These are phyloP conservation scores for Glandiceps talaboti DNA, from an alignment of 53 echinoderm and acorn worm genomes.

Conservation along the genomic window DNA sequence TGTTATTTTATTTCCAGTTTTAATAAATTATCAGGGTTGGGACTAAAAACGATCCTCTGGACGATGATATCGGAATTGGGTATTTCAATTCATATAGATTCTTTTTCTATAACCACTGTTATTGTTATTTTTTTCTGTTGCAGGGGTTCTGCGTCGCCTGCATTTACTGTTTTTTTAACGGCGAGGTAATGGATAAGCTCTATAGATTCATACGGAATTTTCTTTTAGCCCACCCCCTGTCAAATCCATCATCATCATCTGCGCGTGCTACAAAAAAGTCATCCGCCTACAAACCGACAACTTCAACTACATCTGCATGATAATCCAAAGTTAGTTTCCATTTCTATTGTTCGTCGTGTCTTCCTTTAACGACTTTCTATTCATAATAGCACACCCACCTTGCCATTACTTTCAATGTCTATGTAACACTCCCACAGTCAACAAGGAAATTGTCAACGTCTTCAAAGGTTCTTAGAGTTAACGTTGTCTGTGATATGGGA, in stretches of 20 bases:
- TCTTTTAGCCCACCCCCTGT: constrained; percentile 61
- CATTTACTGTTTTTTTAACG: constrained; percentile 99
- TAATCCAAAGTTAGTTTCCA: neutral
- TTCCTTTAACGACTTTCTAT: neutral
- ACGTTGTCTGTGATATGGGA: no score
- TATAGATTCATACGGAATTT: constrained; percentile 83
- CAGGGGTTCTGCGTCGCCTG: constrained; percentile 99
- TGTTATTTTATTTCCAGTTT: no score
- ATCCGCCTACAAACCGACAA: constrained; percentile 1
- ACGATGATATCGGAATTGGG: no score
- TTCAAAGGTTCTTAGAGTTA: no score
- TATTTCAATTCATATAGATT: no score
- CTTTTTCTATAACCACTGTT: no score
- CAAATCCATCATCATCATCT: neutral
- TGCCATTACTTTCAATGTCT: no score
- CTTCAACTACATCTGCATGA: neutral
- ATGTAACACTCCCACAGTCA: no score
- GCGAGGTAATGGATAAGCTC: constrained; percentile 97
- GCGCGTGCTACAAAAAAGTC: neutral
- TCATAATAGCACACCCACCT: no score
- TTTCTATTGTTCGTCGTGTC: neutral
- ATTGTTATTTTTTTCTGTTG: constrained; percentile 13
- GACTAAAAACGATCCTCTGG: no score
- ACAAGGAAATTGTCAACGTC: no score
- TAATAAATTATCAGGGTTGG: no score